phyloP scores from a whole-genome alignment of 2,888 invertebrate genomes.

The Dynastes hyllus region DNA sequence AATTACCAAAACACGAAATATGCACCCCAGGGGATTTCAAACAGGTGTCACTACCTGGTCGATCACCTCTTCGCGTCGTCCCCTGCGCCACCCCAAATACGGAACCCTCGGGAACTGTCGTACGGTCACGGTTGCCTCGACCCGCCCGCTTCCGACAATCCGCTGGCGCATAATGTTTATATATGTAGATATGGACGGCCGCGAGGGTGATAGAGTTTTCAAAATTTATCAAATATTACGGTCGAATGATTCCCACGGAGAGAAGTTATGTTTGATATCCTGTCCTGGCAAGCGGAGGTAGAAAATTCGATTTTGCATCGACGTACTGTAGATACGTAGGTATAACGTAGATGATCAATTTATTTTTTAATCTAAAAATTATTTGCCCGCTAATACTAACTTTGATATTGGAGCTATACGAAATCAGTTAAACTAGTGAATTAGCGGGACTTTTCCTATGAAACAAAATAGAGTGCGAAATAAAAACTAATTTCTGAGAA shows the following conservation, averaged over 20 bases:
- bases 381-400: neutral
- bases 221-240: slow-evolving; percentile 33
- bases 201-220: slow-evolving; percentile 20
- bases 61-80: slow-evolving; percentile 15
- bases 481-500: too few relatives aligned
- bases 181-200: slow-evolving; percentile 2
- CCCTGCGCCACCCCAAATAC: neutral
- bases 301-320: neutral
- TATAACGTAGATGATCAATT: neutral
- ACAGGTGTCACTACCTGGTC: slow-evolving; percentile 41
- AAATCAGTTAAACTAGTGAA: too few relatives aligned
- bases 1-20: slow-evolving; percentile 38
- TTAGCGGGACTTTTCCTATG: too few relatives aligned
- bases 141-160: neutral
- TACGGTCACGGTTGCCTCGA: neutral
- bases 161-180: slow-evolving; percentile 21
- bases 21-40: neutral
- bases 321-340: too few relatives aligned
- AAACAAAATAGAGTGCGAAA: too few relatives aligned
- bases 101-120: slow-evolving; percentile 13
- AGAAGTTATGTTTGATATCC: slow-evolving; percentile 15
- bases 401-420: too few relatives aligned
- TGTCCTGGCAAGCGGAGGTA: neutral
- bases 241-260: slow-evolving; percentile 31
- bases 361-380: neutral